A percentile compares a stretch with the other conserved stretches of the same genome.
These are phyloP conservation scores for Dasypolia templi DNA, from an alignment of 2,888 invertebrate genomes.

Conservation along the genomic window DNA sequence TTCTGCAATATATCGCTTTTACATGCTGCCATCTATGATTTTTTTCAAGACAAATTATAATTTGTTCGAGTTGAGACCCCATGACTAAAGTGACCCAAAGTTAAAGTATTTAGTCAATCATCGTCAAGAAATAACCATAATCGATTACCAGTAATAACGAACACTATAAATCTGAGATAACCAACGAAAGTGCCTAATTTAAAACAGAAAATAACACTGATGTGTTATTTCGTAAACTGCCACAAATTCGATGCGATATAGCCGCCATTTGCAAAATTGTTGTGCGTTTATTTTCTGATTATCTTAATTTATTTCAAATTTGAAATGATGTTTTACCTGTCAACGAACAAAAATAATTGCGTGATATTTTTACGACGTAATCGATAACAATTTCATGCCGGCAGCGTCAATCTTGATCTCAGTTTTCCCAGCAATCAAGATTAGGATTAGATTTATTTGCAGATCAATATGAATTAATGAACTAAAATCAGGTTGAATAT, in stretches of 20 bases:
- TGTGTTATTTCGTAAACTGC: not conserved
- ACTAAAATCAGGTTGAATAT: too few species aligned
- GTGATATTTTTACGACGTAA: not conserved
- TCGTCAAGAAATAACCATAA: not conserved
- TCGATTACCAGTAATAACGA: not conserved
- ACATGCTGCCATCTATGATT: too few species aligned
- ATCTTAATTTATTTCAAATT: conserved; percentile 45
- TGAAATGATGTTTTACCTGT: conserved; percentile 17
- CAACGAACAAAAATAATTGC: conserved; percentile 30
- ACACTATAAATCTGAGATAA: conserved; percentile 6
- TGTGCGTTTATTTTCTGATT: conserved; percentile 30
- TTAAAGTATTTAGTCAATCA: not conserved
- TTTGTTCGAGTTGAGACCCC: too few species aligned
- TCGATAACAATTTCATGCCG: not conserved
- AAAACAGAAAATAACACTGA: not conserved
- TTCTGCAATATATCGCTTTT: too few species aligned
- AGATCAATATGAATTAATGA: too few species aligned
- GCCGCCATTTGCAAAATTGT: conserved; percentile 41
- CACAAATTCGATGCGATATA: conserved; percentile 7
- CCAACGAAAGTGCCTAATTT: conserved; percentile 13
- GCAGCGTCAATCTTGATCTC: not conserved
- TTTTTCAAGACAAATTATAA: too few species aligned
- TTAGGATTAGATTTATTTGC: too few species aligned
- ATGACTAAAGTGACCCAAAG: not conserved
- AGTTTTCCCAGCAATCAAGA: not conserved